Percentiles rank a stretch among this genome's conserved stretches.
These are phyloP conservation scores for Ctenomys sociabilis DNA, from an alignment of 2,113 vertebrate species.

Conservation along the genomic window DNA sequence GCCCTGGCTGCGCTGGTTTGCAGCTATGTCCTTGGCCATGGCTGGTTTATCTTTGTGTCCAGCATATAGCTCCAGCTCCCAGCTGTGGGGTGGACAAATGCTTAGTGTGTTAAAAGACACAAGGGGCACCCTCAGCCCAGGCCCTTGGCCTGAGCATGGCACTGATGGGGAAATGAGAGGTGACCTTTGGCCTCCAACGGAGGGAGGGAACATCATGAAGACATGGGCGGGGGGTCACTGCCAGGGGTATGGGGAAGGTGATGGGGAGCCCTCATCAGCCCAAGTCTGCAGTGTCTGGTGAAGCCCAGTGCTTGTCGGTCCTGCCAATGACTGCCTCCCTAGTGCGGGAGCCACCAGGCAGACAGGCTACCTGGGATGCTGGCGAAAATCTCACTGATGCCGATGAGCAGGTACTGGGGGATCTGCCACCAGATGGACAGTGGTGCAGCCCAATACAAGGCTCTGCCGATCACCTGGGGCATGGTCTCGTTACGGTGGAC, in stretches of 20 bases:
- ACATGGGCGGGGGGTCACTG: background rate
- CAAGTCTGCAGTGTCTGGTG: background rate
- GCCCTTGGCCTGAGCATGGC: background rate
- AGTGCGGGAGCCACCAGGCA: background rate
- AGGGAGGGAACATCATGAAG: background rate
- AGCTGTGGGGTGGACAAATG: background rate
- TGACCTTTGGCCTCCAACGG: background rate
- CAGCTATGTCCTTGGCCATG: background rate
- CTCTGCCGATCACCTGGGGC: conserved; percentile 73
- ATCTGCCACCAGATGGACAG: conserved; percentile 84
- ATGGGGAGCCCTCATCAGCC: background rate
- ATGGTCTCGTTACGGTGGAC: conserved; percentile 62
- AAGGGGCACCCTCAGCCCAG: background rate
- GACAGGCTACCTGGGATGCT: conserved; percentile 81
- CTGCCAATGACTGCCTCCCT: background rate
- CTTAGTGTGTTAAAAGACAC: background rate
- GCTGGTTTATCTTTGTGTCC: background rate
- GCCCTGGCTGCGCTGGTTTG: background rate
- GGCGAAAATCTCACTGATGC: conserved; percentile 83
- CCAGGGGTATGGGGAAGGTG: rapidly evolving
- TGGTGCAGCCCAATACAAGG: conserved; percentile 37
- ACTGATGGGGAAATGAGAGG: background rate
- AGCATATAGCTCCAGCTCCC: background rate
- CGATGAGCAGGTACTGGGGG: conserved; percentile 84
- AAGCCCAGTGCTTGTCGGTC: background rate